These are phyloP conservation scores for Eristalis arbustorum DNA, from an alignment of 2,888 invertebrate genomes.

Conservation along the genomic window DNA sequence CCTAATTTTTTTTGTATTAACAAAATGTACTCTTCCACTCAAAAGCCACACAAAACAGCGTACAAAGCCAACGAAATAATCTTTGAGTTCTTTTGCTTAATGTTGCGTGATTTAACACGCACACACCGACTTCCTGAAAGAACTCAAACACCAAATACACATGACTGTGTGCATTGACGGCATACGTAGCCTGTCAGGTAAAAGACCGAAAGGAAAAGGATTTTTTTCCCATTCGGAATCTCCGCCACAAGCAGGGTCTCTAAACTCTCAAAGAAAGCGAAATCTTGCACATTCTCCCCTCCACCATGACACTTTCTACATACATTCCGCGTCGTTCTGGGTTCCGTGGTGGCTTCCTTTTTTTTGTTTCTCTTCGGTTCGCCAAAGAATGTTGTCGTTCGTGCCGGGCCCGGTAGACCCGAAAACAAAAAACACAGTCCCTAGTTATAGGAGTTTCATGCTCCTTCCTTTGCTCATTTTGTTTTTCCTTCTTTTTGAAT, in stretches of 20 bases:
- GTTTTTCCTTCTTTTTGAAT: not conserved
- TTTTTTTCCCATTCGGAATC: no score
- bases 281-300: constrained; percentile 21
- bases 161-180: not conserved
- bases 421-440: not conserved
- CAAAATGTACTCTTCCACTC: not conserved
- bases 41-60: not conserved
- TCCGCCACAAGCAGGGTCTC: constrained; percentile 1
- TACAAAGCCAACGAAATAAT: not conserved
- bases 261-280: constrained; percentile 53
- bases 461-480: not conserved
- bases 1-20: not conserved
- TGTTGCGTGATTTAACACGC: not conserved
- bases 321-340: constrained; percentile 22
- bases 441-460: constrained; percentile 10
- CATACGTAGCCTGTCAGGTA: constrained; percentile 38
- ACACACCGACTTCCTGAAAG: not conserved
- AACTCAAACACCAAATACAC: not conserved
- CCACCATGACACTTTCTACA: constrained; percentile 1
- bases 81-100: not conserved
- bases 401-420: not conserved
- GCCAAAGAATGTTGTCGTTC: constrained; percentile 15
- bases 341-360: constrained; percentile 22
- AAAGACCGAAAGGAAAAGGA: not conserved
- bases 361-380: not conserved